Evolutionary conservation across 2,113 vertebrate genomes (phyloP), one percentile per base, ranked within the genome.

Genomic region (Pterophyllum scalare): DNA sequence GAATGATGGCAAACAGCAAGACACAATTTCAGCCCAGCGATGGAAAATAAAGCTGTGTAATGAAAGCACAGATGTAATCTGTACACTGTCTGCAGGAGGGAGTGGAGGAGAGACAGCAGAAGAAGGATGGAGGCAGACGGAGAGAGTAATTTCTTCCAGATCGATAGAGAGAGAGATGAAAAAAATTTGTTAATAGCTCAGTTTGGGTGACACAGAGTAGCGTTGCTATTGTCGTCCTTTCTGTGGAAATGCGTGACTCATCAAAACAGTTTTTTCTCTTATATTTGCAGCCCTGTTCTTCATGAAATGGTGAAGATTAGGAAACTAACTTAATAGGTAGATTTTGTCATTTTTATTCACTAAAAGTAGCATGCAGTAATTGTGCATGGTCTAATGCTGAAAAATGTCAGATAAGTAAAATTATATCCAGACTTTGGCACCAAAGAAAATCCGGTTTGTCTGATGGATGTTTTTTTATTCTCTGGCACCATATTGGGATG

Each of bases 41-140:
- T 64, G 83, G 86, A 88, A 85, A 92, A 92, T 92, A 89, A 91
- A 91, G 92, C 84, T 83, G 84, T 85, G 87, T 91, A 85, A 91
- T 92, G 88, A 92, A 87, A 92, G 81, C 75, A 35, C 88, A 82
- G 89, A 90, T 91, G 89, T 84, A 86, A 88, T 92, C 86, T 90
- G 84, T 76, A 75, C 72, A 59, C 85, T 80, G 82, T 87, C 84
- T 84, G 84, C 31, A 19, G 57, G 57, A 77, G 62, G 67, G 62
- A 75, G 60, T 56, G 85, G 76, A 56, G 58, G 77, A 80, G 77
- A 77, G 79, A 59, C 52, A 62, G 81, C 60, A 43, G 26, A 67
- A 75, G 82, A 79, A 65, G 54, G 72, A 84, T 77, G 24, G 80
- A 74, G 75, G 81, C 54, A 57, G 58, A 22, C 26, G 17, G 79